A percentile compares a stretch with the other conserved stretches of the same genome.
These are phyloP conservation scores for Myotis yumanensis DNA, from an alignment of 2,113 vertebrate genomes.

Conservation along the genomic window DNA sequence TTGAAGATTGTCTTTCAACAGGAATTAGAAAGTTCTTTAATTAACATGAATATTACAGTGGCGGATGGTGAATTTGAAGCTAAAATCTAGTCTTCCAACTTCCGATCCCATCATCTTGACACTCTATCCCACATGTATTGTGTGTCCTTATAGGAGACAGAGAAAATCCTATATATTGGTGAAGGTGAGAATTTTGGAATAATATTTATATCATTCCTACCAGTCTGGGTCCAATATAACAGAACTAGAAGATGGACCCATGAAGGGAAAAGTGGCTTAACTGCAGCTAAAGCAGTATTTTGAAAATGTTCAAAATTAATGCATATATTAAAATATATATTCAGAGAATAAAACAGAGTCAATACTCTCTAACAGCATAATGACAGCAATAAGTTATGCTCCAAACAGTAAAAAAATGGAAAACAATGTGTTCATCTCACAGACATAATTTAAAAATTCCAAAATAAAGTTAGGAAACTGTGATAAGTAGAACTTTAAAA, in stretches of 20 bases:
- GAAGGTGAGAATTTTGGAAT: background rate
- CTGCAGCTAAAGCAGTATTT: background rate
- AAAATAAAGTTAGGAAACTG: background rate
- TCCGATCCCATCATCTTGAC: background rate
- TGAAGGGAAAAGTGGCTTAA: background rate
- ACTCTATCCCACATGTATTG: background rate
- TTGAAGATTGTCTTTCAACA: background rate
- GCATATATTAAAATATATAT: background rate
- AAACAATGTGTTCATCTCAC: background rate
- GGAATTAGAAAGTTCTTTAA: background rate
- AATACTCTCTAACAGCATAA: background rate
- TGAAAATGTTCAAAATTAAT: background rate
- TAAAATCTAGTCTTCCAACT: background rate
- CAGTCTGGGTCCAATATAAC: background rate
- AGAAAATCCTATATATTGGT: background rate
- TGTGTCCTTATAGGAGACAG: background rate
- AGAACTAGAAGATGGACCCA: background rate
- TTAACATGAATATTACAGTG: background rate
- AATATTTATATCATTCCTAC: background rate
- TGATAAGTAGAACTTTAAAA: background rate
- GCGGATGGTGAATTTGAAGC: background rate
- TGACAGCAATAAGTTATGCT: background rate
- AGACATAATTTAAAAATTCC: background rate
- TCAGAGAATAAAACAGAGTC: background rate
- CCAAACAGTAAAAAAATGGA: background rate